Evolutionary conservation across 2,888 invertebrate genomes (phyloP).

Genomic region (Muschampia plurimacula): DNA sequence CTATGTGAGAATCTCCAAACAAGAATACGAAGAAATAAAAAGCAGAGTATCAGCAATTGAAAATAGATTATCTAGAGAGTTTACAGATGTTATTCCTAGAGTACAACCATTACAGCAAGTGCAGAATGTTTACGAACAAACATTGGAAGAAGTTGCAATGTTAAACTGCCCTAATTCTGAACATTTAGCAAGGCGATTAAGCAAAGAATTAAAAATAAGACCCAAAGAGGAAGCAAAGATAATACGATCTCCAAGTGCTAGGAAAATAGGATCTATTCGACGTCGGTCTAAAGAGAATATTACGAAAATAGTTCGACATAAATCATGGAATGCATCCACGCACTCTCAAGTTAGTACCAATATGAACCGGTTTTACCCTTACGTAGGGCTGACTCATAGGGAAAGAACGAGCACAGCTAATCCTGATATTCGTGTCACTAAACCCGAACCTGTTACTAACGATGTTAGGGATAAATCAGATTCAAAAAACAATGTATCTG

Average conservation of each 20-base stretch:
- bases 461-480: constrained; percentile 70
- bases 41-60: constrained; percentile 91
- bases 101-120: constrained; percentile 87
- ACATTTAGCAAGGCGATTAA: constrained; percentile 89
- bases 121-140: constrained; percentile 90
- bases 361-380: constrained; percentile 81
- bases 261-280: constrained; percentile 91
- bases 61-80: constrained; percentile 89
- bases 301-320: constrained; percentile 85
- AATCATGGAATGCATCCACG: constrained; percentile 87
- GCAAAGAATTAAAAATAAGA: constrained; percentile 90
- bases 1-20: constrained; percentile 90
- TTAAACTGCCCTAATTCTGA: constrained; percentile 88
- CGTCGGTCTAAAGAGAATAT: constrained; percentile 89
- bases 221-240: constrained; percentile 89
- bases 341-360: constrained; percentile 73
- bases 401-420: constrained; percentile 70
- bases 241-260: constrained; percentile 92
- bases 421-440: constrained; percentile 57
- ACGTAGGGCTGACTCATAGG: constrained; percentile 79
- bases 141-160: constrained; percentile 89
- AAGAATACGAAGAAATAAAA: constrained; percentile 92
- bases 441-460: constrained; percentile 51
- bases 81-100: constrained; percentile 80
- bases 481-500: constrained; percentile 61